These are phyloP conservation scores for Falco rusticolus DNA, from an alignment of 2,797 vertebrate genomes.

Conservation along the genomic window DNA sequence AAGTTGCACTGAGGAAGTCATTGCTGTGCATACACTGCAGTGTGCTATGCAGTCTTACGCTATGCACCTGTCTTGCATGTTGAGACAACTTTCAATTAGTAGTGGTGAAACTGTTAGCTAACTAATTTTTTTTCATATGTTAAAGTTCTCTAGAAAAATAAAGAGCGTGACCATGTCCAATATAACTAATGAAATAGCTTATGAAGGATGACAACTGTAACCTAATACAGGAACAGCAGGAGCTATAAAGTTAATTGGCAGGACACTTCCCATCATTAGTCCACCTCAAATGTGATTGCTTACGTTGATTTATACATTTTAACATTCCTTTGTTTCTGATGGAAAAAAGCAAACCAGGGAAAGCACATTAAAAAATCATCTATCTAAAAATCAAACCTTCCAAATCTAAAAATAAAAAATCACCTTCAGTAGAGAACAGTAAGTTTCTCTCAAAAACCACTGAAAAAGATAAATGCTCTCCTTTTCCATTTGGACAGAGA, in stretches of 20 bases:
- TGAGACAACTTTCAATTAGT: neutral
- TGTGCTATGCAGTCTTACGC: neutral
- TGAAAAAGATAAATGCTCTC: neutral
- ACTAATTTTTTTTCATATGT: neutral
- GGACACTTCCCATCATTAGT: neutral
- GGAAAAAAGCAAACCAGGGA: neutral
- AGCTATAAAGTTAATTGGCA: neutral
- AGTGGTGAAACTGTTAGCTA: neutral
- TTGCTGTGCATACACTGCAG: neutral
- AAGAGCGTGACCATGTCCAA: neutral
- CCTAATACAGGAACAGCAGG: neutral
- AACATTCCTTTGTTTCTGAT: neutral
- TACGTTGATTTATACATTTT: neutral
- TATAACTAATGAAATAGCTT: neutral
- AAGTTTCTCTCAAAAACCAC: neutral
- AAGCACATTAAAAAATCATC: neutral
- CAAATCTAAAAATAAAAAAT: no score
- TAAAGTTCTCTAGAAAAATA: neutral
- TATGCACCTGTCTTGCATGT: neutral
- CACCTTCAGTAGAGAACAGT: neutral
- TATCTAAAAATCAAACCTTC: neutral
- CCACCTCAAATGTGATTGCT: neutral
- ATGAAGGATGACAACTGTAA: neutral
- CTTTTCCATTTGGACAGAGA: neutral
- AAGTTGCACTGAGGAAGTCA: neutral